Base-by-base conservation (phyloP, 1,140 invertebrate species). In the Lordiphosa clarofinis region DNA sequence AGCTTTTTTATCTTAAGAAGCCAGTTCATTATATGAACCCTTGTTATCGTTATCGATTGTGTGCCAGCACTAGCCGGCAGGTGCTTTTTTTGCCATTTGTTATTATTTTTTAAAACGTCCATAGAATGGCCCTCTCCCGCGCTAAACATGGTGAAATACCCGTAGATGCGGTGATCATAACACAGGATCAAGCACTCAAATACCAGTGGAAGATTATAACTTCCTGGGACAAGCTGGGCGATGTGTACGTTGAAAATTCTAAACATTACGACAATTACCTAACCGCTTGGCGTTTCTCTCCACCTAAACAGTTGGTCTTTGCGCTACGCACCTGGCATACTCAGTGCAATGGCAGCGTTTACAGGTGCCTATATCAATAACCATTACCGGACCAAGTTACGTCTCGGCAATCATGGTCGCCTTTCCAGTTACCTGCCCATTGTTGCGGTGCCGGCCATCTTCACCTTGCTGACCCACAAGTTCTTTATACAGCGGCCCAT, bases 151-250 rank as follows among this genome's bases (percentile, higher is more conserved):
- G 58, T 0, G 52, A 76, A 10, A 39, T 89, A 21, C 90, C 90
- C 4, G 28, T 66, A 48, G 89, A 90, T 87, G 90, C 90, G 0
- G 79, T 90, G 7, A 37, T 90, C 5, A 76, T 91, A 50, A 76
- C 72, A 37, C 82, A 90, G 69, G 73, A 89, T 10, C 82, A 91
- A 35, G 90, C 90, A 1, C 39, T 90, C 9, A 63, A 75, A 5
- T 90, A 90, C 57, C 90, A 91, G 67, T 86, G 73, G 69, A 86
- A 89, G 53, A 74, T 90, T 13, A 81, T 91, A 24, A 82, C 76
- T 28, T 61, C 78, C 31, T 90, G 90, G 90, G 82, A 89, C 40
- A 84, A 88, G 53, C 15, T 52, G 11, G 73, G 61, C 37, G 90
- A 91, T 46, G 82, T 90, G 90, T 91, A 76, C 50, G 89, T 72